These are phyloP conservation scores for Hemiscyllium ocellatum DNA, from an alignment of 2,113 vertebrate species.

Conservation along the genomic window DNA sequence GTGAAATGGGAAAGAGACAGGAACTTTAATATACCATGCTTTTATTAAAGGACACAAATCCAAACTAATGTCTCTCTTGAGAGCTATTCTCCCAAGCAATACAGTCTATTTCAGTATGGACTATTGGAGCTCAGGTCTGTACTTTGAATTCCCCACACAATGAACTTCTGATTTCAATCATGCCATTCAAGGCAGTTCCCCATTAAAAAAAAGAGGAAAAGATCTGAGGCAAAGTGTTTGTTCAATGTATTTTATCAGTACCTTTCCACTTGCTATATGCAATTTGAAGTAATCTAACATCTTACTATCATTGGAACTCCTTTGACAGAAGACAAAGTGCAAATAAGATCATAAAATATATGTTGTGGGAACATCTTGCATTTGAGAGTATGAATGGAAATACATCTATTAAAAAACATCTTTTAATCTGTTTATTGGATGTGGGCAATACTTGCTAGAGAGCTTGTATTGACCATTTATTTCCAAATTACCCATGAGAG, in stretches of 20 bases:
- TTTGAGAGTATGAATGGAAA: not conserved
- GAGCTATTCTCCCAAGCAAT: not conserved
- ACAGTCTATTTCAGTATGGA: not conserved
- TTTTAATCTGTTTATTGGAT: no score
- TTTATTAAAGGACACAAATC: not conserved
- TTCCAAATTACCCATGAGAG: no score
- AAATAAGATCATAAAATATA: not conserved
- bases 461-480: no score
- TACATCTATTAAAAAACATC: not conserved
- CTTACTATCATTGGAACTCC: not conserved
- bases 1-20: not conserved
- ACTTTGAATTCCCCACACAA: not conserved
- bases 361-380: not conserved
- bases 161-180: not conserved
- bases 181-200: not conserved
- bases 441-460: no score
- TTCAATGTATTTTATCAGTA: not conserved
- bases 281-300: not conserved
- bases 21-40: not conserved
- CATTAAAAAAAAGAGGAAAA: not conserved
- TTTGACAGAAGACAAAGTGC: not conserved
- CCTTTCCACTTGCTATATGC: not conserved
- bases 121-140: not conserved
- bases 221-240: not conserved
- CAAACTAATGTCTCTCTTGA: not conserved